These are phyloP conservation scores for Phocoena phocoena DNA, from an alignment of 2,113 vertebrate species.

Conservation along the genomic window DNA sequence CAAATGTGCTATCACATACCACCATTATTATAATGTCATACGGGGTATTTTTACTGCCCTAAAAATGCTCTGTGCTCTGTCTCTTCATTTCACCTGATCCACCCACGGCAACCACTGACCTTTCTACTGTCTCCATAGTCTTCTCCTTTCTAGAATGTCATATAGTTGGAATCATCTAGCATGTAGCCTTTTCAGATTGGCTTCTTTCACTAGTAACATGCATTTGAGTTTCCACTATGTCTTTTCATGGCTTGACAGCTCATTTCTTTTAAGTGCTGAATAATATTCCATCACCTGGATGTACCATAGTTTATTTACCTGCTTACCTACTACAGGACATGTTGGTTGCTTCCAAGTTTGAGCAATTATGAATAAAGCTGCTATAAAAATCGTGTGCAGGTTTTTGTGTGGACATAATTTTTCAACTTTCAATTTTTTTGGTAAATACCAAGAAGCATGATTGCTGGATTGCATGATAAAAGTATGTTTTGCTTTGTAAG, in stretches of 20 bases:
- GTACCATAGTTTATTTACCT: background rate
- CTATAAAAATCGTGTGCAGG: background rate
- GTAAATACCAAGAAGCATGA: background rate
- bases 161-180: too few species aligned
- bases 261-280: background rate
- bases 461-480: background rate
- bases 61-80: background rate
- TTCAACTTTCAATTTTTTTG: background rate
- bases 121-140: too few species aligned
- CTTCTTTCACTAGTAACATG: too few species aligned
- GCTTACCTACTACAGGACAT: background rate
- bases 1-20: background rate
- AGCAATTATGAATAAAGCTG: background rate
- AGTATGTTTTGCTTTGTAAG: background rate
- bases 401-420: too few species aligned
- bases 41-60: background rate
- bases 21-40: background rate
- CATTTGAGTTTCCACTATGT: background rate
- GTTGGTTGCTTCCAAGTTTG: background rate
- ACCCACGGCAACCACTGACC: too few species aligned
- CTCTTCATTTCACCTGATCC: too few species aligned
- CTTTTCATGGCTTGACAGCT: background rate
- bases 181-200: too few species aligned
- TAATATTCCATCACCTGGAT: background rate
- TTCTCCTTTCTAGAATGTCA: too few species aligned